Evolutionary conservation across 2,888 invertebrate species (phyloP).

Genomic region (Apodemia mormo): DNA sequence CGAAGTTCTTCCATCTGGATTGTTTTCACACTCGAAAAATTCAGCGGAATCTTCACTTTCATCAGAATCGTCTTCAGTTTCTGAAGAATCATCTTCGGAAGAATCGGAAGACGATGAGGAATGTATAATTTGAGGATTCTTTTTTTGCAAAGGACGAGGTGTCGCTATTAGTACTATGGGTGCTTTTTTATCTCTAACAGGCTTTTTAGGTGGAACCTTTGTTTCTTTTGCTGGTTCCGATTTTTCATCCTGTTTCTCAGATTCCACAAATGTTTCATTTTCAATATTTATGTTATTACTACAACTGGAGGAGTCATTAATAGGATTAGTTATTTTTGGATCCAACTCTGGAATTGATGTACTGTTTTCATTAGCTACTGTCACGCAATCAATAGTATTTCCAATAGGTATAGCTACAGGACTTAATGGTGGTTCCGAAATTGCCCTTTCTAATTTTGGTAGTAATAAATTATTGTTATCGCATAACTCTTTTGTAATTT

Average conservation of each 20-base stretch:
- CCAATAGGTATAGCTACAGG: neutral
- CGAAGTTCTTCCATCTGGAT: constrained; percentile 83
- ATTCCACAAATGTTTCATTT: neutral
- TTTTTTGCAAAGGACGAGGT: constrained; percentile 83
- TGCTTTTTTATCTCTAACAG: constrained; percentile 79
- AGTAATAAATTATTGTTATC: neutral
- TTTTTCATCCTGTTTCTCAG: constrained; percentile 15
- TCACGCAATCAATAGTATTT: neutral
- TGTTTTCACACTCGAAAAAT: constrained; percentile 73
- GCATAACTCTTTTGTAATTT: neutral
- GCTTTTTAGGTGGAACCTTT: constrained; percentile 45
- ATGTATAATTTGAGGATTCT: constrained; percentile 64
- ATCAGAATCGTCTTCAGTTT: constrained; percentile 66
- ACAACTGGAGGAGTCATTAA: constrained; percentile 22
- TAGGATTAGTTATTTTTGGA: neutral
- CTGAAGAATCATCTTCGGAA: constrained; percentile 74
- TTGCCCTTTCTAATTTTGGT: neutral
- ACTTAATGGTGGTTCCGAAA: neutral
- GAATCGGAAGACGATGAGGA: constrained; percentile 69
- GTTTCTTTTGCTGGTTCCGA: constrained; percentile 31
- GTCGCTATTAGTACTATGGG: constrained; percentile 82
- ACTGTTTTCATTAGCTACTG: neutral
- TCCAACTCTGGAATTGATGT: neutral
- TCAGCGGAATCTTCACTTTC: constrained; percentile 68
- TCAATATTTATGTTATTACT: neutral